These are phyloP conservation scores for Argentina silus DNA, from an alignment of 2,797 vertebrate species.

Conservation along the genomic window DNA sequence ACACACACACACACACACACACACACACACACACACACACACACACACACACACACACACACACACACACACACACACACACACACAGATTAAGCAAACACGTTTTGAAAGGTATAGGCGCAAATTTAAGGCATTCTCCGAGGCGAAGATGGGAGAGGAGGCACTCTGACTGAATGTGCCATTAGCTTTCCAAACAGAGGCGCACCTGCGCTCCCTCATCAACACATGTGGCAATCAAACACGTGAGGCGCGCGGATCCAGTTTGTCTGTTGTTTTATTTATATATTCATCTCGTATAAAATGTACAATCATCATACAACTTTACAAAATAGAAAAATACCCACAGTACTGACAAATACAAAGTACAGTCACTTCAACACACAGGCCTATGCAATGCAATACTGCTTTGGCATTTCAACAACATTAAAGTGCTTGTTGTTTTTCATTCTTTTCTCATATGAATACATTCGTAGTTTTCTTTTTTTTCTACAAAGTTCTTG, in stretches of 20 bases:
- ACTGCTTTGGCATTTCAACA: slow-evolving; percentile 93
- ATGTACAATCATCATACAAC: slow-evolving; percentile 75
- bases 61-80: not conserved
- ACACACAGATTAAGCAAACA: slow-evolving; percentile 38
- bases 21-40: slow-evolving; percentile 12
- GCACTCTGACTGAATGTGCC: slow-evolving; percentile 39
- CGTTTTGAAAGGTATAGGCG: slow-evolving; percentile 37
- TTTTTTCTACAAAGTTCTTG: slow-evolving; percentile 74
- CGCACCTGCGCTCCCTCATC: slow-evolving; percentile 23
- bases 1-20: slow-evolving; percentile 5
- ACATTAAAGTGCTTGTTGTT: slow-evolving; percentile 90
- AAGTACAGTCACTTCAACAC: slow-evolving; percentile 72
- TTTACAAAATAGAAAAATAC: slow-evolving; percentile 85
- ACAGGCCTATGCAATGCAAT: slow-evolving; percentile 86
- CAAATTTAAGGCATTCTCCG: slow-evolving; percentile 52
- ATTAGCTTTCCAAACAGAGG: slow-evolving; percentile 63
- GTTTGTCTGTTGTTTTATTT: slow-evolving; percentile 45
- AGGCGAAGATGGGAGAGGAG: not conserved
- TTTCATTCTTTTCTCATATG: slow-evolving; percentile 69
- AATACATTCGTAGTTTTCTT: slow-evolving; percentile 84
- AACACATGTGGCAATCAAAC: slow-evolving; percentile 31
- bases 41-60: slow-evolving; percentile 9
- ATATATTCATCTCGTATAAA: slow-evolving; percentile 74
- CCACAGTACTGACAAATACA: slow-evolving; percentile 68
- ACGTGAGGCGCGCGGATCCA: slow-evolving; percentile 19